A percentile compares a stretch with the other conserved stretches of the same genome.
phyloP scores from a whole-genome alignment of 2,888 invertebrate genomes.

The Volucella zonaria region DNA sequence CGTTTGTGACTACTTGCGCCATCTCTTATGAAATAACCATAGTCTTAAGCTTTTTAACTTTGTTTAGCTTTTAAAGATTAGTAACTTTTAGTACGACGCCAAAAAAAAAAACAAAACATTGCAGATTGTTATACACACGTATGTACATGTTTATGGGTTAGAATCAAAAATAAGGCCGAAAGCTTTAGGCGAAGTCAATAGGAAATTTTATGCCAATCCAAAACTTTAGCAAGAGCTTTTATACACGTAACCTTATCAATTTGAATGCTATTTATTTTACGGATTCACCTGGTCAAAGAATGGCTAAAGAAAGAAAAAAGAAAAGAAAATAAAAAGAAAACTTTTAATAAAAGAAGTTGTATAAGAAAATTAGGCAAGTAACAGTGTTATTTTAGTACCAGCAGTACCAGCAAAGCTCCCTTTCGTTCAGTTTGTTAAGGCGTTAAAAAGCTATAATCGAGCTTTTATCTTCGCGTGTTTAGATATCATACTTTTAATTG shows the following conservation, averaged over 20 bases:
- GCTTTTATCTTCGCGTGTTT: background rate
- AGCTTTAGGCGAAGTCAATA: slow-evolving; percentile 36
- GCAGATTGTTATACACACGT: no score
- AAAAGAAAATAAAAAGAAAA: slow-evolving; percentile 22
- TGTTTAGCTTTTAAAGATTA: no score
- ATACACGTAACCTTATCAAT: slow-evolving; percentile 42
- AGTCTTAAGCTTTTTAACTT: no score
- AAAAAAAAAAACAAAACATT: no score
- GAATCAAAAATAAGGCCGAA: background rate
- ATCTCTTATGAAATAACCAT: no score
- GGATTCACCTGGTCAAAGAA: slow-evolving; percentile 65
- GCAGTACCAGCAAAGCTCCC: slow-evolving; percentile 3
- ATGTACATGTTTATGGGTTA: background rate
- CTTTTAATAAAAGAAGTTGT: background rate
- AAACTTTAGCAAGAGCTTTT: slow-evolving; percentile 15
- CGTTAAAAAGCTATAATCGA: background rate
- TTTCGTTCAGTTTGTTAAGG: slow-evolving; percentile 29
- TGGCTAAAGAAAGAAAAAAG: slow-evolving; percentile 55
- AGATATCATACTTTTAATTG: no score
- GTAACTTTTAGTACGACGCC: no score
- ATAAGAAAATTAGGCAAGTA: background rate
- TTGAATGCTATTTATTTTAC: slow-evolving; percentile 24
- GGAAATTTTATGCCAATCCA: background rate
- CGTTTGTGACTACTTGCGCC: no score
- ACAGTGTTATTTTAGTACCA: background rate